A percentile compares a stretch with the other conserved stretches of the same genome.
phyloP scores from a whole-genome alignment of 2,797 vertebrate species.

The Cossypha polioptera region DNA sequence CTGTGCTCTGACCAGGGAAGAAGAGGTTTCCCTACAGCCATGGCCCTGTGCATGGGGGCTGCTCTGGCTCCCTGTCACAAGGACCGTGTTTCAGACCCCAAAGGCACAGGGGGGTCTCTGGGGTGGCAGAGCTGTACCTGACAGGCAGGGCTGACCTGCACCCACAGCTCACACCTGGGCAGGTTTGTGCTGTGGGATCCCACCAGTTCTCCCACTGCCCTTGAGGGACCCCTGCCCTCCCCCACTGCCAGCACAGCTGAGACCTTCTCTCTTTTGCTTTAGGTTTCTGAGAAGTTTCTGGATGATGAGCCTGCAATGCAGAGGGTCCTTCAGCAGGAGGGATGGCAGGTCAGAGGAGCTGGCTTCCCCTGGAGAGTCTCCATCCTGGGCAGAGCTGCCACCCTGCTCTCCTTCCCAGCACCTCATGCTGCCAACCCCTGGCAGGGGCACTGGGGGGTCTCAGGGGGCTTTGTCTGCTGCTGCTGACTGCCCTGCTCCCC shows the following conservation, averaged over 20 bases:
- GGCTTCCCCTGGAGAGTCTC: neutral
- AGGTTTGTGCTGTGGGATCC: neutral
- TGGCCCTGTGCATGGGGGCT: accelerated
- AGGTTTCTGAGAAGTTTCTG: conserved; percentile 53
- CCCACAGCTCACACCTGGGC: accelerated
- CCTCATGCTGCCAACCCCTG: neutral
- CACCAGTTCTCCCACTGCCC: accelerated
- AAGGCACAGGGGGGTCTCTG: neutral
- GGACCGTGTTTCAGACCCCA: accelerated
- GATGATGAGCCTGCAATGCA: accelerated
- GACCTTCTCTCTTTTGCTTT: neutral
- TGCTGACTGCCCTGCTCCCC: neutral
- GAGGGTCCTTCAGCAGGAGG: neutral
- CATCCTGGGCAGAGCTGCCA: neutral
- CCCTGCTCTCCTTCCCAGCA: neutral
- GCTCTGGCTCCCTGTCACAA: neutral
- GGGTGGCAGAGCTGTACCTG: neutral
- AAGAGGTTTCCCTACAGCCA: neutral
- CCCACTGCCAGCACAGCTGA: neutral
- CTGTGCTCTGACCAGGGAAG: neutral
- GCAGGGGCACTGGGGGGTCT: neutral
- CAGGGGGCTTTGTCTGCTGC: accelerated
- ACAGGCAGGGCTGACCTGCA: neutral
- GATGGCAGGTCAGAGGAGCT: accelerated
- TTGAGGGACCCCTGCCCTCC: neutral